phyloP scores from a whole-genome alignment of 2,113 vertebrate species.

The Saiga tatarica region DNA sequence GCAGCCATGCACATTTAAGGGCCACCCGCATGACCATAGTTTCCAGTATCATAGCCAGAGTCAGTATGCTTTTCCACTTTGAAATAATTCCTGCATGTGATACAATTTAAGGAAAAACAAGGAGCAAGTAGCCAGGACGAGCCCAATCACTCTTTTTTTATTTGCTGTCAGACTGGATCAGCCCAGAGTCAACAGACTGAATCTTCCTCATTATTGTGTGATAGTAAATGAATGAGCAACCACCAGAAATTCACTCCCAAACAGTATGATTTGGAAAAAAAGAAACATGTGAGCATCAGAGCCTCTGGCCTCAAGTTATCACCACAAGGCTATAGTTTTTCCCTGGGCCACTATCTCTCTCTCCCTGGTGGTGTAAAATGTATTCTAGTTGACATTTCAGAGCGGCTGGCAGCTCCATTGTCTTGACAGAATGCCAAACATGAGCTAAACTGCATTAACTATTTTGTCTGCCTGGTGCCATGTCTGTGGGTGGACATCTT shows the following conservation, averaged over 20 bases:
- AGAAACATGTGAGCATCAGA: not conserved
- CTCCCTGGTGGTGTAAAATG: not conserved
- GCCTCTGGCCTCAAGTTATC: not conserved
- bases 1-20: accelerated
- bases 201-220: not conserved
- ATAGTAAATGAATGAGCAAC: constrained; percentile 12
- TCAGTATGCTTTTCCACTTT: not conserved
- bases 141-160: not conserved
- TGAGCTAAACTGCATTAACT: not conserved
- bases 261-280: not conserved
- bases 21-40: accelerated
- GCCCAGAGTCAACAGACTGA: not conserved
- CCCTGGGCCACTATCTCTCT: not conserved
- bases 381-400: constrained; percentile 32
- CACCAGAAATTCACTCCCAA: not conserved
- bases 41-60: not conserved
- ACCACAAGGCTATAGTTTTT: not conserved
- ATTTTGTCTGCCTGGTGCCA: constrained; percentile 41
- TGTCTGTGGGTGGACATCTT: not conserved
- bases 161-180: not conserved
- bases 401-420: not conserved
- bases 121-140: not conserved
- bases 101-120: not conserved
- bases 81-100: not conserved
- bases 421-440: constrained; percentile 26